Percentiles rank a stretch among this genome's conserved stretches.
These are phyloP conservation scores for Cuculus canorus DNA, from an alignment of 2,797 vertebrate species.

Conservation along the genomic window DNA sequence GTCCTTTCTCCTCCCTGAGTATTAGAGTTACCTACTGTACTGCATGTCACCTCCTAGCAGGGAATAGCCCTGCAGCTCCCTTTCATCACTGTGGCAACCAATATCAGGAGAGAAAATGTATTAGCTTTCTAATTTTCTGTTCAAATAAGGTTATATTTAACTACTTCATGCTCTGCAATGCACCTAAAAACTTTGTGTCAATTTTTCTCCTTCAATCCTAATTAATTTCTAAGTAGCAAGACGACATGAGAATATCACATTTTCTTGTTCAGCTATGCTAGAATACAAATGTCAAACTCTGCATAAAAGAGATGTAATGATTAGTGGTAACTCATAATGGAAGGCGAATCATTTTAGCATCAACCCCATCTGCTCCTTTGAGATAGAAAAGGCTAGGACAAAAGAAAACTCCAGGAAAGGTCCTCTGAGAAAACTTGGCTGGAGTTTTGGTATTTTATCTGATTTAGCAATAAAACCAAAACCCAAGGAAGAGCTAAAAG, in stretches of 20 bases:
- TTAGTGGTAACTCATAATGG: not conserved
- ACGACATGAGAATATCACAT: not conserved
- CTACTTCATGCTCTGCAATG: not conserved
- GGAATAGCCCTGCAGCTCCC: not conserved
- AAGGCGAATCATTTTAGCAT: not conserved
- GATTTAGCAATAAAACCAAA: not conserved
- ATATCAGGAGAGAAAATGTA: not conserved
- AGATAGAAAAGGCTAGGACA: not conserved
- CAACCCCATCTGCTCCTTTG: not conserved
- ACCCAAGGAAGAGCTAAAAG: not conserved
- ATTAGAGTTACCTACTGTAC: not conserved
- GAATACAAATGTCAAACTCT: not conserved
- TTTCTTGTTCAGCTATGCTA: not conserved
- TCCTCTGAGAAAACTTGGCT: not conserved
- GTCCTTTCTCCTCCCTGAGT: not conserved
- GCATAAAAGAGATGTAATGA: not conserved
- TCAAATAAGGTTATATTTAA: slow-evolving; percentile 19
- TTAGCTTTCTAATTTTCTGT: not conserved
- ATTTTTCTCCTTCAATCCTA: not conserved
- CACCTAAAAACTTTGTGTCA: not conserved
- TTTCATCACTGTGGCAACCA: not conserved
- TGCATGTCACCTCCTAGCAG: not conserved
- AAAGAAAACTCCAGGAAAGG: not conserved
- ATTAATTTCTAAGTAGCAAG: not conserved
- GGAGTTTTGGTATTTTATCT: not conserved